Evolutionary conservation across 2,113 vertebrate genomes (phyloP), one percentile per base, ranked within the genome.

Genomic region (Serinus canaria): DNA sequence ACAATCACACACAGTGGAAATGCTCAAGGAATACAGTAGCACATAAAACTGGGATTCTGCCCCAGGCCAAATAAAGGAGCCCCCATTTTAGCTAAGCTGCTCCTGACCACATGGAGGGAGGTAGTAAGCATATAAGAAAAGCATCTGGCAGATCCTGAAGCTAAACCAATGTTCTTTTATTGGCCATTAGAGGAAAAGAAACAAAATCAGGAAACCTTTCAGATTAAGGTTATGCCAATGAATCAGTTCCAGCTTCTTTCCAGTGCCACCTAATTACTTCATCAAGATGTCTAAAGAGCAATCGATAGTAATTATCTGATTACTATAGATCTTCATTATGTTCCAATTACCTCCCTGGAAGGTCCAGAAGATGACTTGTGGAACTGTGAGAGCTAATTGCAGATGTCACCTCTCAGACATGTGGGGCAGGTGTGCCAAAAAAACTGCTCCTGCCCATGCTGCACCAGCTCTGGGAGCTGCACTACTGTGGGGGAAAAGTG

Each of bases 301-400:
- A 97, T 98, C 97, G 3, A 98, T 98, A 97, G 91, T 94, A 97
- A 98, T 98, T 98, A 98, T 97, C 97, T 98, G 97, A 98, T 98
- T 97, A 97, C 96, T 96, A 96, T 95, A 97, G 97, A 98, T 97
- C 97, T 98, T 98, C 97, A 98, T 98, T 98, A 98, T 50, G 91
- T 91, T 79, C 93, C 97, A 95, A 97, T 98, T 98, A 97, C 91
- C 96, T 97, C 86, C 84, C 91, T 94, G 94, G 90, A 97, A 97
- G 89, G 80, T 94, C 94, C 96, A 89, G 91, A 96, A 93, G 95
- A 97, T 47, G 75, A 95, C 94, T 90, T 17, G 73, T 50, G 55
- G 94, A 95, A 86, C 82, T 47, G 17, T 3, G 6, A 92, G 91
- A 90, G 68, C 90, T 96, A 96, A 97, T 78, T 96, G 85, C 83